Evolutionary conservation across 2,113 vertebrate genomes (phyloP), one percentile per base, ranked within the genome.

Genomic region (Sander lucioperca): DNA sequence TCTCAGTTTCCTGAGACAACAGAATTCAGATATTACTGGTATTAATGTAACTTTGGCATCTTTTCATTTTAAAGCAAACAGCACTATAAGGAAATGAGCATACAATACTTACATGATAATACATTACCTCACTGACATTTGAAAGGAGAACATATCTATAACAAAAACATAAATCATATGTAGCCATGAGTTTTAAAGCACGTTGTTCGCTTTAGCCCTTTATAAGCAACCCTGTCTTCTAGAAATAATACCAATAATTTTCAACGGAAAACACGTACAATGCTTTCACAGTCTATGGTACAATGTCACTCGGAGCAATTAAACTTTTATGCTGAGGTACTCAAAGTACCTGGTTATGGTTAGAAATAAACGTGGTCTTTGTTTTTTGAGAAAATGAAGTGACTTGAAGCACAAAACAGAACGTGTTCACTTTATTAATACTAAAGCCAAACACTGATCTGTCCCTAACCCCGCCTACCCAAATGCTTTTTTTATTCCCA

Each of bases 1-100:
- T 81, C 36, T 39, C 57, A 23, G 56, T 65, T 79, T 79, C 65
- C 50, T 19, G 14, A 56, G n/a, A 64, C 64, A 78, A 67, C 45
- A 68, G 51, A n/a, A 48, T n/a, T 50, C 39, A 74, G 14, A 63
- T 33, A 81, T 72, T 58, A 74, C 19, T 47, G 56, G 59, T 72
- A 23, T 27, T 80, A 62, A 57, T 81, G 11, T 63, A 1, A 75
- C 51, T 70, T 2, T 33, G 54, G 12, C 36, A 66, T 39, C 12
- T 27, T 25, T 61, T 13, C 51, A 64, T 53, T 30, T 64, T 63
- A 47, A 27, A 59, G 2, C 7, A 8, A 73, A 25, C 53, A 15
- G 18, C n/a, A 48, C 6, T 36, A 53, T 69, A 13, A 65, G 1
- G 65, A 80, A 65, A 66, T 21, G 23, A 51, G 47, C 12, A 68